Base-by-base conservation (phyloP, 2,888 invertebrate species). In the Cerastis rubricosa region DNA sequence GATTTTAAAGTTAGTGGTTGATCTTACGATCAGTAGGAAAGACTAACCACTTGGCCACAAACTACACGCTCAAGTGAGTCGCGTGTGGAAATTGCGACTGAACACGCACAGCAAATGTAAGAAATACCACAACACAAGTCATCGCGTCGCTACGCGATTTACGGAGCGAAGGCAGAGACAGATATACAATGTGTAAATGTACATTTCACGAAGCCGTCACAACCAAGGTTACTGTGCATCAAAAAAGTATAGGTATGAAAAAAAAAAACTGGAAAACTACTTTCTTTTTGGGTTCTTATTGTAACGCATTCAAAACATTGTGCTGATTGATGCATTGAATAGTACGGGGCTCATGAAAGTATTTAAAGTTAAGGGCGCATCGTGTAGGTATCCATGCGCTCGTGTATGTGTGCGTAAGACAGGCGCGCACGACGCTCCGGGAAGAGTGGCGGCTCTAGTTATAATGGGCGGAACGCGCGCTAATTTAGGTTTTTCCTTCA, bases 21-120 rank as follows among this genome's bases (percentile, higher is more conserved):
- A 66, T 74, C 59, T n/a, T 57, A 67, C 66, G 47, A 78, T 71
- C 73, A 71, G 59, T 64, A 61, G 35, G 59, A 71, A 81, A 85
- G 17, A 54, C 66, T 84, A n/a, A 14, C 17, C 17, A 12, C 43
- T 64, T 64, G 43, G 64, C 43, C 43, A 43, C 64, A 8, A 43
- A 43, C n/a, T 35, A 3, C 14, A 43, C 3, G 64, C 8, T 25
- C 6, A 59, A 35, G 63, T 19, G 61, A 61, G 5, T 59, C 19
- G 19, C 17, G 14, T 29, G 59, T 0, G 8, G 8, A 29, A 29
- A 59, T 2, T 57, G 25, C 57, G 25, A 57, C 25, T 7, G 57
- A 0, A 57, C 11, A 25, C n/a, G n/a, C 8, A 25, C 7, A 19
- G 19, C 9, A 17, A 19, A 29, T 14, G 9, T 9, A 59, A 29